Evolutionary conservation across 2,888 invertebrate species (phyloP).

Genomic region (Lasioglossum figueresi): DNA sequence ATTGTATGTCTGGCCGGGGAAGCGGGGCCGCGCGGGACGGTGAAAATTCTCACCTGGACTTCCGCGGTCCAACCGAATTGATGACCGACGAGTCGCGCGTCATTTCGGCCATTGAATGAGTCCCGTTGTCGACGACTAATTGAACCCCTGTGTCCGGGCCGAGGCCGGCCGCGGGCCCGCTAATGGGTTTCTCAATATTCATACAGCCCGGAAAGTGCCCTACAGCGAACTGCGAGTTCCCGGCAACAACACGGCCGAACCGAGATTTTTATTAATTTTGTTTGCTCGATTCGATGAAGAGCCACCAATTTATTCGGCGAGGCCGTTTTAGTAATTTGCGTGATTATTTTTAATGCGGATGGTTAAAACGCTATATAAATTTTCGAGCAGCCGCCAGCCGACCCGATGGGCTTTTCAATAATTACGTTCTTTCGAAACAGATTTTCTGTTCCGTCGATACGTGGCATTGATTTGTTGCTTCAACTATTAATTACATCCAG

Average conservation of each 20-base stretch:
- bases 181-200: constrained; percentile 11
- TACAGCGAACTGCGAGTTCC: not conserved
- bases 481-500: not conserved
- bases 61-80: constrained; percentile 39
- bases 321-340: not conserved
- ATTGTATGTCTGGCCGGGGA: constrained; percentile 34
- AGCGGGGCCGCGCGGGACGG: not conserved
- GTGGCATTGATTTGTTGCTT: not conserved
- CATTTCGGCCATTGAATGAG: constrained; percentile 27
- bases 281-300: not conserved
- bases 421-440: not conserved
- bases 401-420: not conserved
- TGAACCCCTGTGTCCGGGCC: constrained; percentile 7
- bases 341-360: not conserved
- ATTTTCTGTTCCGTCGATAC: not conserved
- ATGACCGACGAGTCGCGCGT: constrained; percentile 54
- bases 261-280: not conserved
- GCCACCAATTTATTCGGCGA: not conserved
- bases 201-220: not conserved
- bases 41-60: constrained; percentile 7
- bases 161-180: not conserved
- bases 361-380: not conserved
- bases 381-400: not conserved
- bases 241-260: not conserved
- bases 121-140: constrained; percentile 9